These are phyloP conservation scores for Chloebia gouldiae DNA, from an alignment of 2,113 vertebrate species.

Conservation along the genomic window DNA sequence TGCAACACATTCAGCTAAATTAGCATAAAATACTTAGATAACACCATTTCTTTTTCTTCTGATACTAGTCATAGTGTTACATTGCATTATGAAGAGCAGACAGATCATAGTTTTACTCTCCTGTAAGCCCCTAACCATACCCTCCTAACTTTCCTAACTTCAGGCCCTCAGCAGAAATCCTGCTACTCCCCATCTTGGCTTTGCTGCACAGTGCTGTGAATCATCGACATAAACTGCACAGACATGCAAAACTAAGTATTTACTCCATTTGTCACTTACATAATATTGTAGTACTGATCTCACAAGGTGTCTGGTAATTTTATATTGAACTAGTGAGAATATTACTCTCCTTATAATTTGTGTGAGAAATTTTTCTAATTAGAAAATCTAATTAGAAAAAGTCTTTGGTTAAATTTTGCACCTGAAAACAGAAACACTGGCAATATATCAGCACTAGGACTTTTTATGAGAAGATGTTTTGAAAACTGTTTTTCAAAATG, in stretches of 20 bases:
- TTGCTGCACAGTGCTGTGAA: not conserved
- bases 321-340: not conserved
- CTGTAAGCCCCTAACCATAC: not conserved
- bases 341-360: not conserved
- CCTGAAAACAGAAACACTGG: not conserved
- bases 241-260: not conserved
- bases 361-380: not conserved
- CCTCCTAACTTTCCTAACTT: not conserved
- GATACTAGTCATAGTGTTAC: not conserved
- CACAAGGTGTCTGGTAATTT: not conserved
- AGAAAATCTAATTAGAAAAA: not conserved
- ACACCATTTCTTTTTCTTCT: not conserved
- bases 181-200: conserved; percentile 2
- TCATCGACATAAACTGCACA: not conserved
- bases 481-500: not conserved
- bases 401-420: not conserved
- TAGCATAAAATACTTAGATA: not conserved
- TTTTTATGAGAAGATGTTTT: not conserved
- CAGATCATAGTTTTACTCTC: not conserved
- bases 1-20: not conserved
- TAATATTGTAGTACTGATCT: conserved; percentile 11
- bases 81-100: not conserved
- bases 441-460: not conserved
- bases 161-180: not conserved
- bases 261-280: conserved; percentile 3